These are phyloP conservation scores for Sebastolobus alascanus DNA, from an alignment of 2,797 vertebrate species.

Conservation along the genomic window DNA sequence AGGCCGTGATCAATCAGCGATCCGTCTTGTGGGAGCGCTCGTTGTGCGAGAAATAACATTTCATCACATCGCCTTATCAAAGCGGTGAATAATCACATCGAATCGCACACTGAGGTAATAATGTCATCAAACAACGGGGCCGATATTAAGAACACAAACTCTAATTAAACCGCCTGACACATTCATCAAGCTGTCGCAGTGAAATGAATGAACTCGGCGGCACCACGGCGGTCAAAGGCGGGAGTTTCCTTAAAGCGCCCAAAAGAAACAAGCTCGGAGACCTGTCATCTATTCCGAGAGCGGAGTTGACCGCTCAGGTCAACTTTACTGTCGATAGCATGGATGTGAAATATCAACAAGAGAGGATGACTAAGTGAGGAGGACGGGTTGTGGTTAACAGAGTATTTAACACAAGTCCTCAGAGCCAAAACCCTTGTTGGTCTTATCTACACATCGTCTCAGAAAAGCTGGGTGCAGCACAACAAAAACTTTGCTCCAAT, in stretches of 20 bases:
- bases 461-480: neutral
- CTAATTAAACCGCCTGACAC: conserved; percentile 63
- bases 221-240: conserved; percentile 7
- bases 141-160: conserved; percentile 51
- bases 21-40: conserved; percentile 38
- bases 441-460: neutral
- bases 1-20: conserved; percentile 48
- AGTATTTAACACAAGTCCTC: neutral
- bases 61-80: conserved; percentile 53
- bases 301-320: conserved; percentile 17
- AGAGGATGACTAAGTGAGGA: conserved; percentile 5
- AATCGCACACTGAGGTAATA: conserved; percentile 40
- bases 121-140: conserved; percentile 48
- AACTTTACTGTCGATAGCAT: conserved; percentile 14
- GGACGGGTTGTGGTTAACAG: conserved; percentile 7
- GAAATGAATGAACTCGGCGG: conserved; percentile 36
- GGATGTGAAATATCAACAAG: conserved; percentile 16
- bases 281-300: conserved; percentile 15
- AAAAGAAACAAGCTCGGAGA: conserved; percentile 44
- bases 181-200: conserved; percentile 60
- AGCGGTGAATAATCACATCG: conserved; percentile 43
- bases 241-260: conserved; percentile 9
- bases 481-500: neutral
- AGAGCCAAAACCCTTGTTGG: neutral
- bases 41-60: conserved; percentile 47